Evolutionary conservation across 1,140 invertebrate species (phyloP).

Genomic region (Aphaenogaster ashmeadi): DNA sequence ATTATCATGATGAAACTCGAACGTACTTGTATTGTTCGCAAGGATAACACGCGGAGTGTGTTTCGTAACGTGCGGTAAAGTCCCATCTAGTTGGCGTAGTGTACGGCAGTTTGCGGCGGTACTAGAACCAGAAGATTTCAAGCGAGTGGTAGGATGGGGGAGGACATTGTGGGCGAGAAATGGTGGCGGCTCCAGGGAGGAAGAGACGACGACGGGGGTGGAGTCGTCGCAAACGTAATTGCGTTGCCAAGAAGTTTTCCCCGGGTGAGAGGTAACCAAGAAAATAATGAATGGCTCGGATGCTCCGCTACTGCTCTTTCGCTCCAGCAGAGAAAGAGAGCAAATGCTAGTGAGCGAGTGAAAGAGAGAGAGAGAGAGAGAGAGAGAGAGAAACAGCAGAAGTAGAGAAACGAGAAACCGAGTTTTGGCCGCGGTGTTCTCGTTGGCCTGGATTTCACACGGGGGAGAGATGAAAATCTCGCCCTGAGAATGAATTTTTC

Average conservation of each 20-base stretch:
- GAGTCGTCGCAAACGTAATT: conserved; percentile 81
- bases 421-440: conserved; percentile 69
- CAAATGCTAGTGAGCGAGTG: not conserved
- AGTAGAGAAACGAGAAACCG: conserved; percentile 58
- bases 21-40: conserved; percentile 24
- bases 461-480: conserved; percentile 74
- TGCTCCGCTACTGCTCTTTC: conserved; percentile 70
- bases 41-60: conserved; percentile 22
- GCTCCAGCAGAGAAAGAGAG: conserved; percentile 50
- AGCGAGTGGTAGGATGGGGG: conserved; percentile 30
- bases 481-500: conserved; percentile 73
- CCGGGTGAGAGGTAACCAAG: conserved; percentile 86
- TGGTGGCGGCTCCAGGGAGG: conserved; percentile 64
- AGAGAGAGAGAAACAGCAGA: conserved; percentile 44
- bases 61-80: conserved; percentile 59
- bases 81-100: conserved; percentile 54
- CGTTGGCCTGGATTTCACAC: conserved; percentile 75
- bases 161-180: conserved; percentile 61
- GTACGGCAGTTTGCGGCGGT: conserved; percentile 14
- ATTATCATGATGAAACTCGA: conserved; percentile 34
- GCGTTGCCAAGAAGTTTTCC: conserved; percentile 87
- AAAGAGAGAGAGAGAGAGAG: conserved; percentile 54
- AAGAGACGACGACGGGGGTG: conserved; percentile 53
- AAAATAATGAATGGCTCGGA: conserved; percentile 85
- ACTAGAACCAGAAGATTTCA: conserved; percentile 59